These are phyloP conservation scores for Phylloscopus collybita DNA, from an alignment of 2,797 vertebrate species.

Conservation along the genomic window DNA sequence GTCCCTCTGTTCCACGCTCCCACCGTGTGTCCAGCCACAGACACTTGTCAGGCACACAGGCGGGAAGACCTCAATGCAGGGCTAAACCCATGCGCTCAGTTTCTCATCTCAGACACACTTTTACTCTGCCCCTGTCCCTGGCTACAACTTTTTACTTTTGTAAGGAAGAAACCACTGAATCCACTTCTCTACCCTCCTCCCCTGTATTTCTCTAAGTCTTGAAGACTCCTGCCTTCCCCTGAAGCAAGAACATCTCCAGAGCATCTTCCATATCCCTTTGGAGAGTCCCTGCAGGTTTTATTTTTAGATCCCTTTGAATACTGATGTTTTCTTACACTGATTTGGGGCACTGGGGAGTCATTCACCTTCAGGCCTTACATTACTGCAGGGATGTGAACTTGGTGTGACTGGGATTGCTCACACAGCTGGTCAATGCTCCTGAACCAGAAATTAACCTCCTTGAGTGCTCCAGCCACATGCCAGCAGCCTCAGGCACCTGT, in stretches of 20 bases:
- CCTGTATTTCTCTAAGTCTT: neutral
- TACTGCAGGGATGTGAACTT: neutral
- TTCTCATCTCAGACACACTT: neutral
- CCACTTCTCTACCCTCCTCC: neutral
- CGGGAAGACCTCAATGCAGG: neutral
- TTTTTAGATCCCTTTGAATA: slow-evolving; percentile 40
- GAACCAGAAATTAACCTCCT: neutral
- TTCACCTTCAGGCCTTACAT: slow-evolving; percentile 10
- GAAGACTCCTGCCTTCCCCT: neutral
- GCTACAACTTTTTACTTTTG: neutral
- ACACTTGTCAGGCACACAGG: neutral
- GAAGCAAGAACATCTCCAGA: slow-evolving; percentile 25
- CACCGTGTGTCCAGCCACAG: fast-evolving
- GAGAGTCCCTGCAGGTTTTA: slow-evolving; percentile 12
- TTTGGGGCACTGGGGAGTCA: neutral
- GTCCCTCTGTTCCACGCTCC: neutral
- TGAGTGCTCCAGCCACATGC: neutral
- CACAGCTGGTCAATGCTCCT: neutral
- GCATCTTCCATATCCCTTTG: neutral
- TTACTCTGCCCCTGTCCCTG: neutral
- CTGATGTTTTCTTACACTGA: neutral
- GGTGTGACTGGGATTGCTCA: neutral
- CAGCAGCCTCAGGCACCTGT: neutral
- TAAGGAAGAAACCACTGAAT: neutral
- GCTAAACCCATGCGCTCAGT: neutral